Conservation (phyloP, 1,140 invertebrate species). For the Contarinia nasturtii region DNA sequence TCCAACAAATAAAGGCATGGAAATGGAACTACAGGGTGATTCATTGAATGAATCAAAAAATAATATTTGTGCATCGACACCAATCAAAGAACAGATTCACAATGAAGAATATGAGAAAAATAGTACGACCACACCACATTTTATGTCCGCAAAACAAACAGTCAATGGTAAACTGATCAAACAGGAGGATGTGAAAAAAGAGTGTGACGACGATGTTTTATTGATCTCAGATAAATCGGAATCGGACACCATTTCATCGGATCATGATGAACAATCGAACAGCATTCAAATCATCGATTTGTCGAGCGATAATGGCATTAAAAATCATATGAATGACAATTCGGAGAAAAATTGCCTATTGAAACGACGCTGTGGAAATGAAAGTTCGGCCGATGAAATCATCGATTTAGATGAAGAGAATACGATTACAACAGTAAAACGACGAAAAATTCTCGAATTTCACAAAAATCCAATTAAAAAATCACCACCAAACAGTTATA, state of each 20-base stretch:
- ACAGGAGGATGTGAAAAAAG: conserved; percentile 23
- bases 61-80: neutral
- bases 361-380: too few species aligned
- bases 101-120: too few species aligned
- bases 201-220: conserved; percentile 18
- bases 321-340: too few species aligned
- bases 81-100: conserved; percentile 1
- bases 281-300: too few species aligned
- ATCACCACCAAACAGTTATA: conserved; percentile 18
- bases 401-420: neutral
- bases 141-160: conserved; percentile 5
- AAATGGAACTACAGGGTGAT: neutral
- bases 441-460: conserved; percentile 16
- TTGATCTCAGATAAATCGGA: conserved; percentile 1
- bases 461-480: conserved; percentile 11
- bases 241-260: neutral
- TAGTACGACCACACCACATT: conserved; percentile 2
- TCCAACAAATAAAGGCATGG: too few species aligned
- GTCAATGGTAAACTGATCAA: conserved; percentile 12
- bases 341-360: too few species aligned
- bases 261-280: neutral
- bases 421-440: conserved; percentile 4
- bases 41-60: neutral
- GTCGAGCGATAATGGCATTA: too few species aligned
- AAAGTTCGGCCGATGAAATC: too few species aligned